Base-by-base conservation (phyloP, 2,113 vertebrate genomes). In the Poecile atricapillus region DNA sequence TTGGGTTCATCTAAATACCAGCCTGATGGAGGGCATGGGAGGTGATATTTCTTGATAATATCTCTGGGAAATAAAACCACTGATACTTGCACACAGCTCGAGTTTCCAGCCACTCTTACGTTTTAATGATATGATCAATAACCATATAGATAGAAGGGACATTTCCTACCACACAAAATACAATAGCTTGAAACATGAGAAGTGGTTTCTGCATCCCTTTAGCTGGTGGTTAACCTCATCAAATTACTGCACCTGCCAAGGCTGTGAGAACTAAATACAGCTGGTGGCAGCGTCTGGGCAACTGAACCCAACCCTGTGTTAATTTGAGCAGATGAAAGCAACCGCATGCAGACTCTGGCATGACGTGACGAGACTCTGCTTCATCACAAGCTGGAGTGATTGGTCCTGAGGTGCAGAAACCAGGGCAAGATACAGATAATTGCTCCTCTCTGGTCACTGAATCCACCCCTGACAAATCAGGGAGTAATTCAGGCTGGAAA, bases 51-150 rank as follows among this genome's bases (percentile, higher is more conserved):
- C 35, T 58, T 85, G 84, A 93, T 80, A 65, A 22, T 70, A 80
- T 70, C 90, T 95, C 67, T 96, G 92, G 46, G 90, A 95, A 96
- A 91, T 88, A 76, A 95, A 93, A 90, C 90, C 62, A 0, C 67
- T 81, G 71, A 74, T 75, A 27, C 60, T 95, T 96, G 93, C 16
- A 0, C 92, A 90, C 60, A 90, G 85, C 64, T 95, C 75, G 64
- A 74, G 79, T 96, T 97, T 96, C 95, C 93, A 96, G 85, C 47
- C 88, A 86, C 85, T 93, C 76, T 90, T 93, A 95, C 20, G 24
- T 92, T 95, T 95, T 96, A 94, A 92, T 93, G 95, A 96, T 96
- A 97, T 87, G 83, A 97, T 96, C 95, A 96, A 96, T 96, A 94
- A 81, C 60, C 73, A 95, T 93, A 90, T 64, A 97, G 93, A 86